Conservation (phyloP, 2,797 vertebrate genomes). For the Phrynocephalus forsythii region DNA sequence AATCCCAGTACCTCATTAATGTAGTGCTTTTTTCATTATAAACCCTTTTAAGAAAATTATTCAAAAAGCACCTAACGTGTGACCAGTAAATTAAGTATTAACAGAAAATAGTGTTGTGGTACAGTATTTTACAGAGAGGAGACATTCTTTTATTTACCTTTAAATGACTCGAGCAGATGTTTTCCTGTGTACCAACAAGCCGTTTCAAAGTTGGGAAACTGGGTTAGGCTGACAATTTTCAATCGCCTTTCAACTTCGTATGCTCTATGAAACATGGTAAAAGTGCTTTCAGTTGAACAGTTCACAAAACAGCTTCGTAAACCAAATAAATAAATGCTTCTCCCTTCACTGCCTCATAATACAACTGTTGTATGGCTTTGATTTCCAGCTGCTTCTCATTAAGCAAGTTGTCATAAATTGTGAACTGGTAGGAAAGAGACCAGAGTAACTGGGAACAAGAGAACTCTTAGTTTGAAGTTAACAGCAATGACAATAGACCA, state of each 20-base stretch:
- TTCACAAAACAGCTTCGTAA: not conserved
- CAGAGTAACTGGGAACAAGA: not conserved
- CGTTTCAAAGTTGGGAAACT: conserved; percentile 96
- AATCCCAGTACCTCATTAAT: not conserved
- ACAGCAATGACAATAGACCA: not conserved
- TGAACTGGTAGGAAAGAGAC: conserved; percentile 26
- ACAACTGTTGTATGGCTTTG: not conserved
- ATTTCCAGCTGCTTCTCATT: conserved; percentile 21
- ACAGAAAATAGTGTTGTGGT: conserved; percentile 12
- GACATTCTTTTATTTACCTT: conserved; percentile 81
- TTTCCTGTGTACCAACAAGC: conserved; percentile 97
- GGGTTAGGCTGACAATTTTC: conserved; percentile 93
- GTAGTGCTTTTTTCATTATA: not conserved
- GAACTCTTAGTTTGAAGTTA: not conserved
- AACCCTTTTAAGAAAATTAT: not conserved
- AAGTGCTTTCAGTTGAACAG: conserved; percentile 22
- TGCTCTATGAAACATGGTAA: conserved; percentile 84
- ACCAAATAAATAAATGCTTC: not conserved
- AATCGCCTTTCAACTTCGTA: conserved; percentile 95
- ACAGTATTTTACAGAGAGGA: not conserved
- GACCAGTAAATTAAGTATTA: not conserved
- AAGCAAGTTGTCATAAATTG: not conserved
- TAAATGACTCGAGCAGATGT: conserved; percentile 93
- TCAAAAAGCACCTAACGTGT: not conserved
- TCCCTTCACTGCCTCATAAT: not conserved